Base-by-base conservation (phyloP, 2,113 vertebrate genomes). In the Mustela lutreola region DNA sequence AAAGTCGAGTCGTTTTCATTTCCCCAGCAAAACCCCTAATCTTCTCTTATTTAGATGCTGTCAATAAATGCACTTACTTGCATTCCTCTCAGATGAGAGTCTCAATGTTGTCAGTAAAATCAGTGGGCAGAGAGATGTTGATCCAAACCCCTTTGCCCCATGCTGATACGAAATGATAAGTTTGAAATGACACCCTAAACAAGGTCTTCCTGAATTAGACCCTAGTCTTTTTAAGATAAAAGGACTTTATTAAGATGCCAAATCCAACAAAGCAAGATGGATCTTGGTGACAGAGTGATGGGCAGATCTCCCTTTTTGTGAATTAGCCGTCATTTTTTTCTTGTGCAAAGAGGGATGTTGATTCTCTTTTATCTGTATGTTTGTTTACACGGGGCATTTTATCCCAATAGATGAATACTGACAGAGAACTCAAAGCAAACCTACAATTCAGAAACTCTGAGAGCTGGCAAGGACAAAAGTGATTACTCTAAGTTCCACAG, bases 221-320 rank as follows among this genome's bases (percentile, higher is more conserved):
- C 19, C 22, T 83, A 53, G 11, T 97, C 22, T 95, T 18, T 96
- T 95, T 78, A 33, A 98, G 97, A 97, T 81, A 58, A 97, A 98
- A 96, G 53, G 33, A 22, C 45, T 60, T 93, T 95, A 97, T 24
- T 96, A 80, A 97, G 65, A 93, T 98, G 97, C 96, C 50, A 95
- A 36, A 50, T 88, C 15, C 65, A 24, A 33, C 33, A 96, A 96
- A 39, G 56, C 36, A 96, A 91, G 95, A 94, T 92, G 88, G 1
- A 79, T 84, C 2, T 73, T 70, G 42, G 4, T 94, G 33, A 98
- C 58, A 53, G 42, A 94, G 62, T 91, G 80, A 83, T 19, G 97
- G 96, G 89, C 62, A 95, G 42, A 63, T 96, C 42, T 11, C 1
- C 81, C 91, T 97, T 90, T 28, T 65, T 65, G 45, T 53, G 14